Conservation (phyloP, 2,113 vertebrate genomes). For the Zapus hudsonius region DNA sequence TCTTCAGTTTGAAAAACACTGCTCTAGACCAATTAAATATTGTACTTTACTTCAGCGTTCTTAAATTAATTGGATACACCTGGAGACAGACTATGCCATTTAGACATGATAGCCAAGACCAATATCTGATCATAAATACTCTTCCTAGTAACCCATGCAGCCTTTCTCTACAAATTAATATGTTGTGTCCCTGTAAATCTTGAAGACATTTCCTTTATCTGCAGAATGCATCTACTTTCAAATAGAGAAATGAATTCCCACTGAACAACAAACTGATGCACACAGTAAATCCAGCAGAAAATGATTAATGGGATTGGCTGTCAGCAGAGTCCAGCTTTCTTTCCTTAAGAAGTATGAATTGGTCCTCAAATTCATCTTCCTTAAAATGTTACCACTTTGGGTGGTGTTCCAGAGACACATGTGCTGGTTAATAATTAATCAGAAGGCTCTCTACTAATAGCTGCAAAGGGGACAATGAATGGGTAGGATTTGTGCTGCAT, state of each 20-base stretch:
- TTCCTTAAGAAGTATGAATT: slow-evolving; percentile 43
- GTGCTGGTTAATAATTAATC: slow-evolving; percentile 66
- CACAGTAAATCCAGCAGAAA: slow-evolving; percentile 59
- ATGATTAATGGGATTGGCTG: slow-evolving; percentile 51
- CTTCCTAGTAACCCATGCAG: slow-evolving; percentile 5
- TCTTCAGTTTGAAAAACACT: slow-evolving; percentile 50
- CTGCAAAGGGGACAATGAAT: slow-evolving; percentile 3
- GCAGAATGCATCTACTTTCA: slow-evolving; percentile 63
- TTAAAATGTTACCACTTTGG: slow-evolving; percentile 54
- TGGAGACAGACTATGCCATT: slow-evolving; percentile 11
- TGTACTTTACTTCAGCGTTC: slow-evolving; percentile 24
- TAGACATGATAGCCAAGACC: slow-evolving; percentile 9
- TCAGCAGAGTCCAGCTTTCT: slow-evolving; percentile 26
- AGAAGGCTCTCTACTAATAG: background rate
- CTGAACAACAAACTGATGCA: slow-evolving; percentile 47
- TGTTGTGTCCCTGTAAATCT: slow-evolving; percentile 31
- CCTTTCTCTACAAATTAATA: slow-evolving; percentile 53
- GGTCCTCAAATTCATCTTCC: slow-evolving; percentile 67
- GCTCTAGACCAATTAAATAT: slow-evolving; percentile 54
- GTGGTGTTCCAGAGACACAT: slow-evolving; percentile 15
- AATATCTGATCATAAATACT: slow-evolving; percentile 1
- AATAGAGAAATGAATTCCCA: slow-evolving; percentile 59
- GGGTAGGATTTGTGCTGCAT: background rate
- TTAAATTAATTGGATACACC: slow-evolving; percentile 55
- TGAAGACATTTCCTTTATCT: slow-evolving; percentile 53